Conservation (phyloP, 92 coral and sea anemone species). For the Porites cylindrica region DNA sequence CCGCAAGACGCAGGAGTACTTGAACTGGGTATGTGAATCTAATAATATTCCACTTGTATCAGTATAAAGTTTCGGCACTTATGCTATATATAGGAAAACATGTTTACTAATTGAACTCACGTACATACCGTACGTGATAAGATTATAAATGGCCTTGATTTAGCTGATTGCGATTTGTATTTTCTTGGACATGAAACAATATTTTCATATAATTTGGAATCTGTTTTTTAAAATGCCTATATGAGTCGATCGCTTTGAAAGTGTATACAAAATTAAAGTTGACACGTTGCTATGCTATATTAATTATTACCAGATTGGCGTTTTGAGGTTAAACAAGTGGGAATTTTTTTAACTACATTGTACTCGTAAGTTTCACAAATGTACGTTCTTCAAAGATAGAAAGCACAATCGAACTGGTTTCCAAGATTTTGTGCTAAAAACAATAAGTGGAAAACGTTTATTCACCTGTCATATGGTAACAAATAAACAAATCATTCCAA, state of each 20-base stretch:
- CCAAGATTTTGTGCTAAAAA: background rate
- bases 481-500: background rate
- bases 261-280: background rate
- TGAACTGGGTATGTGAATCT: conserved; percentile 79
- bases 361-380: too few relatives aligned
- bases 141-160: background rate
- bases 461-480: conserved; percentile 3
- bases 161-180: background rate
- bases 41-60: background rate
- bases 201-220: background rate
- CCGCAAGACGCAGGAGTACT: conserved; percentile 89
- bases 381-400: too few relatives aligned
- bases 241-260: background rate
- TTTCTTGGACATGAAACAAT: background rate
- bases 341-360: too few relatives aligned
- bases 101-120: background rate
- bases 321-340: too few relatives aligned
- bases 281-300: background rate
- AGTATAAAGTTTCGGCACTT: conserved; percentile 8
- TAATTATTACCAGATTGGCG: background rate
- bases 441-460: background rate
- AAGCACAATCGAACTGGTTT: background rate
- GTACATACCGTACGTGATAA: conserved; percentile 26
- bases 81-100: conserved; percentile 24
- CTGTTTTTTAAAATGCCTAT: background rate